Evolutionary conservation across 2,113 vertebrate species (phyloP).

Genomic region (Corythoichthys intestinalis): DNA sequence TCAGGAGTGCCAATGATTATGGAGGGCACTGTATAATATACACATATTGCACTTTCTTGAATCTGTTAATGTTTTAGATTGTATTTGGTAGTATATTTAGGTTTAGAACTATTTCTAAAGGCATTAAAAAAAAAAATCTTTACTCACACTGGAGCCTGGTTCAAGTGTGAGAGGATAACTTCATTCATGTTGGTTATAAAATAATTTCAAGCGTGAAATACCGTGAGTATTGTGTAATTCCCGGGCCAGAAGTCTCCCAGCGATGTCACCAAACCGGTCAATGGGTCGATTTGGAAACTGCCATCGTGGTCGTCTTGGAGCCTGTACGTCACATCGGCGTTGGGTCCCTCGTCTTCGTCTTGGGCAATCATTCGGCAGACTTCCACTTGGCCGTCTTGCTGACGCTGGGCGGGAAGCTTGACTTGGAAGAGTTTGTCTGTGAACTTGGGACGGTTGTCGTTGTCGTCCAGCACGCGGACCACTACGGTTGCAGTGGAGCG

Average conservation of each 20-base stretch:
- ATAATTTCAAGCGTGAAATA: conserved; percentile 30
- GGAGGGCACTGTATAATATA: no score
- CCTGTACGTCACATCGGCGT: conserved; percentile 82
- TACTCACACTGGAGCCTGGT: no score
- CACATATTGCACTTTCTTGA: no score
- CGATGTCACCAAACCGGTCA: conserved; percentile 78
- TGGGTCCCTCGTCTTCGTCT: conserved; percentile 82
- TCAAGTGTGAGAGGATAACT: no score
- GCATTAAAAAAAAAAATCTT: no score
- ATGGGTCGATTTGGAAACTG: conserved; percentile 76
- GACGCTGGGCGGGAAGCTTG: conserved; percentile 73
- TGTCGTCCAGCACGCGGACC: conserved; percentile 82
- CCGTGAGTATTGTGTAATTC: conserved; percentile 90
- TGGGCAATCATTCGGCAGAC: conserved; percentile 85
- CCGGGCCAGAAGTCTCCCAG: conserved; percentile 77
- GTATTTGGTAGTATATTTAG: no score
- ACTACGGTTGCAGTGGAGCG: conserved; percentile 85
- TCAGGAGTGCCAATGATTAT: no score
- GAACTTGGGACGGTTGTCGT: conserved; percentile 86
- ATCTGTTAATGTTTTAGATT: no score
- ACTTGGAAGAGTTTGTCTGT: conserved; percentile 88
- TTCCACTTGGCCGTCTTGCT: conserved; percentile 19
- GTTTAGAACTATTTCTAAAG: no score
- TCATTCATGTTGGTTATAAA: not conserved
- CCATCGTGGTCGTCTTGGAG: conserved; percentile 75